Conservation (phyloP, 2,888 invertebrate species). For the Agrotis segetum region DNA sequence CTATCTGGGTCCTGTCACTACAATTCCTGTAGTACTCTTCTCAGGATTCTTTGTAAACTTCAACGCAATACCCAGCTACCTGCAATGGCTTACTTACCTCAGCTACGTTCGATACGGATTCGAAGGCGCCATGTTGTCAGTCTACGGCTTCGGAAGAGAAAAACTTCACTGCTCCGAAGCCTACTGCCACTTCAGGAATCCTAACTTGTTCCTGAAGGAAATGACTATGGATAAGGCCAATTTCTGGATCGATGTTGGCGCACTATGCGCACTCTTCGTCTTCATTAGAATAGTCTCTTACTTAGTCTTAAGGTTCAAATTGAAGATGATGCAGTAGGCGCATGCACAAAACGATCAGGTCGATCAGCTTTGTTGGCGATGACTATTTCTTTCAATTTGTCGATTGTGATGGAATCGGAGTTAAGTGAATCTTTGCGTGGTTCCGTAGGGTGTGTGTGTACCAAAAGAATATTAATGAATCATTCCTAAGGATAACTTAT, state of each 20-base stretch:
- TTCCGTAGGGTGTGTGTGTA: slow-evolving; percentile 46
- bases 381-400: slow-evolving; percentile 54
- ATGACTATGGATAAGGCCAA: slow-evolving; percentile 95
- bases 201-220: slow-evolving; percentile 95
- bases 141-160: slow-evolving; percentile 96
- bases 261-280: slow-evolving; percentile 95
- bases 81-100: slow-evolving; percentile 97
- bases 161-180: slow-evolving; percentile 95
- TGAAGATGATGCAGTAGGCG: slow-evolving; percentile 90
- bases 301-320: slow-evolving; percentile 95
- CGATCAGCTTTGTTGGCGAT: slow-evolving; percentile 64
- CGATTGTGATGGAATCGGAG: slow-evolving; percentile 65
- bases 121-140: slow-evolving; percentile 97
- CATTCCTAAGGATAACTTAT: slow-evolving; percentile 63
- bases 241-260: slow-evolving; percentile 96
- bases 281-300: slow-evolving; percentile 95
- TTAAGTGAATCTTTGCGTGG: slow-evolving; percentile 51
- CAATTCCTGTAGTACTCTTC: slow-evolving; percentile 97
- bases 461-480: slow-evolving; percentile 61
- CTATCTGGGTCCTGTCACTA: slow-evolving; percentile 96
- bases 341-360: slow-evolving; percentile 74
- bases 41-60: slow-evolving; percentile 98
- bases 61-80: slow-evolving; percentile 96
- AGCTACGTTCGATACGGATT: slow-evolving; percentile 97
- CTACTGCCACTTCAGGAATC: slow-evolving; percentile 96